These are phyloP conservation scores for Drosophila willistoni DNA, from an alignment of 1,140 invertebrate species.

Conservation along the genomic window DNA sequence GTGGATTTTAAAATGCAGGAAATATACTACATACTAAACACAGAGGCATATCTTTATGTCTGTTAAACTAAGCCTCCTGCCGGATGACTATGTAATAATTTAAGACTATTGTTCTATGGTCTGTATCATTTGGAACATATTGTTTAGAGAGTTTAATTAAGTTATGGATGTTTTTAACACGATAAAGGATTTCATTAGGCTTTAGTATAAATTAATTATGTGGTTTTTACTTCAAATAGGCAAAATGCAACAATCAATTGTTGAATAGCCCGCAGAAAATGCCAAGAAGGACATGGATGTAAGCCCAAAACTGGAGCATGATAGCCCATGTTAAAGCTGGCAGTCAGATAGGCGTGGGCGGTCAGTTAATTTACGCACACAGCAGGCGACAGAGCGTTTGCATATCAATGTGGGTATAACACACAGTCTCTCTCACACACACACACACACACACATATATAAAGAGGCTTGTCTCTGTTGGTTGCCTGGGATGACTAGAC, in stretches of 20 bases:
- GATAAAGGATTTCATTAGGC: constrained; percentile 34
- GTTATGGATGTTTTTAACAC: constrained; percentile 47
- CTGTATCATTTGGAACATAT: constrained; percentile 41
- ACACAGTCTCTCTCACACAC: constrained; percentile 20
- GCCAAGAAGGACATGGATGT: constrained; percentile 30
- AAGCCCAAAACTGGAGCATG: background rate
- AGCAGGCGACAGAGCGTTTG: constrained; percentile 52
- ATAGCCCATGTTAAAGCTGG: background rate
- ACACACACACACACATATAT: constrained; percentile 2
- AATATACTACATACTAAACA: constrained; percentile 38
- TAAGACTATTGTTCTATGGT: constrained; percentile 44
- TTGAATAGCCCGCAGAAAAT: constrained; percentile 46
- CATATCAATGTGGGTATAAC: constrained; percentile 60
- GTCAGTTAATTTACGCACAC: constrained; percentile 71
- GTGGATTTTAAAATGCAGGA: constrained; percentile 58
- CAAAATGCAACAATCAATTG: constrained; percentile 72
- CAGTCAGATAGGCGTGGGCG: background rate
- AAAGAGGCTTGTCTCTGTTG: constrained; percentile 57
- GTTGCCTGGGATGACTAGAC: constrained; percentile 50
- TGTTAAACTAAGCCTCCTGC: constrained; percentile 44
- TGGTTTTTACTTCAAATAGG: constrained; percentile 38
- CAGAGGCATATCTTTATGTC: constrained; percentile 30
- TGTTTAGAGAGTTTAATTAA: constrained; percentile 60
- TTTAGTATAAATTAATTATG: constrained; percentile 63
- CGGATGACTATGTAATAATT: constrained; percentile 41